Evolutionary conservation across 1,140 invertebrate species (phyloP).

Genomic region (Apis dorsata): DNA sequence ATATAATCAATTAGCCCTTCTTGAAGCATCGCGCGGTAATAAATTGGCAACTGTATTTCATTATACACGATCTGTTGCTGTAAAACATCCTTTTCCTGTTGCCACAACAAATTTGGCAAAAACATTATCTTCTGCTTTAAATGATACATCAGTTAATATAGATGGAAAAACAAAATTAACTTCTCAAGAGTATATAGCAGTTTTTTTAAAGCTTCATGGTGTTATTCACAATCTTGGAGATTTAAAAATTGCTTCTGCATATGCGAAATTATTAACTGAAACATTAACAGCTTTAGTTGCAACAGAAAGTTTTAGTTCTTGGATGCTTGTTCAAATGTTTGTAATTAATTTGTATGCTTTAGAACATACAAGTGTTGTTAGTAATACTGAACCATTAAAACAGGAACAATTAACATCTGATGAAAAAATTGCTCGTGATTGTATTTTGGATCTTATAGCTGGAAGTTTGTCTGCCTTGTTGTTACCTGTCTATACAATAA

Average conservation of each 20-base stretch:
- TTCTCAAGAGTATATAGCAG: conserved; percentile 84
- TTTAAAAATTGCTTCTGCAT: conserved; percentile 81
- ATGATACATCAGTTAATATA: conserved; percentile 79
- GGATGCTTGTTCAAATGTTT: conserved; percentile 88
- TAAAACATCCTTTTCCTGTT: conserved; percentile 90
- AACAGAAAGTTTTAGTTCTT: conserved; percentile 87
- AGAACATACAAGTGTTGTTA: conserved; percentile 80
- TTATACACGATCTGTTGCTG: conserved; percentile 89
- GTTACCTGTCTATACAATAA: conserved; percentile 85
- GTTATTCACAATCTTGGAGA: conserved; percentile 83
- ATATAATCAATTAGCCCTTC: conserved; percentile 92
- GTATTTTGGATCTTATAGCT: conserved; percentile 85
- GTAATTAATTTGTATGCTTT: conserved; percentile 88
- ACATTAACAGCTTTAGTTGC: conserved; percentile 88
- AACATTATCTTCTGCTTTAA: conserved; percentile 82
- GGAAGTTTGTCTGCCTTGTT: conserved; percentile 86
- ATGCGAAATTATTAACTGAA: conserved; percentile 84
- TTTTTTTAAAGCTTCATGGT: conserved; percentile 86
- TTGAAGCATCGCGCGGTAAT: conserved; percentile 90
- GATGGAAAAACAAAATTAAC: conserved; percentile 83
- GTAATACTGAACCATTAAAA: conserved; percentile 69
- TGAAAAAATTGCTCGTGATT: conserved; percentile 81
- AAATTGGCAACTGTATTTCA: conserved; percentile 91
- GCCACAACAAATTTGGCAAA: conserved; percentile 88
- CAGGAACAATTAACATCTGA: conserved; percentile 79